Evolutionary conservation across 2,888 invertebrate genomes (phyloP).

Genomic region (Apotomis capreana): DNA sequence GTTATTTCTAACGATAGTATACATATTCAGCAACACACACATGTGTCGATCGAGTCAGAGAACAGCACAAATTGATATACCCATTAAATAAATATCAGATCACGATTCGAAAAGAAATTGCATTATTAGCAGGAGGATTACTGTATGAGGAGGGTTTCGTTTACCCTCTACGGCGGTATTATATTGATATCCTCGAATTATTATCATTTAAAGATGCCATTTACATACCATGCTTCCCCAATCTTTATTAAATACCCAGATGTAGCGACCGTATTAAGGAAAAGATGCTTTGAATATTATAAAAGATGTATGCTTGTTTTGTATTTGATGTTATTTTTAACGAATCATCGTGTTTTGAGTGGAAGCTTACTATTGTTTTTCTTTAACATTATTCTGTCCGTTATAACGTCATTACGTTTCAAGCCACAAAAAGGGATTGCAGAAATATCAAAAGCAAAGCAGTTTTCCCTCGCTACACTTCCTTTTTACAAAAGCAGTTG

Average conservation of each 20-base stretch:
- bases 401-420: slow-evolving; percentile 15
- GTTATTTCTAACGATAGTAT: too few species aligned
- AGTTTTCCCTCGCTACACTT: slow-evolving; percentile 54
- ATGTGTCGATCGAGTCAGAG: too few species aligned
- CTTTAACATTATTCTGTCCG: slow-evolving; percentile 1
- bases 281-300: background rate
- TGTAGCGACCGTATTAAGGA: background rate
- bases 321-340: background rate
- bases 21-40: too few species aligned
- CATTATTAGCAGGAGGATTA: background rate
- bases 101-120: background rate
- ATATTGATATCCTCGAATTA: background rate
- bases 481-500: slow-evolving; percentile 53
- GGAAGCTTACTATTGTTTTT: background rate
- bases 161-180: background rate
- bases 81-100: too few species aligned
- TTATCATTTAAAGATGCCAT: background rate
- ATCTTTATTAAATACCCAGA: background rate
- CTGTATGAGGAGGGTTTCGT: background rate
- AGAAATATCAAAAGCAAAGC: slow-evolving; percentile 45
- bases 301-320: background rate
- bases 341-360: background rate
- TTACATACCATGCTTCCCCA: background rate
- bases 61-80: too few species aligned
- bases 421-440: slow-evolving; percentile 26